A percentile compares a stretch with the other conserved stretches of the same genome.
phyloP scores from a whole-genome alignment of 2,888 invertebrate species.

The Hypsopygia costalis region DNA sequence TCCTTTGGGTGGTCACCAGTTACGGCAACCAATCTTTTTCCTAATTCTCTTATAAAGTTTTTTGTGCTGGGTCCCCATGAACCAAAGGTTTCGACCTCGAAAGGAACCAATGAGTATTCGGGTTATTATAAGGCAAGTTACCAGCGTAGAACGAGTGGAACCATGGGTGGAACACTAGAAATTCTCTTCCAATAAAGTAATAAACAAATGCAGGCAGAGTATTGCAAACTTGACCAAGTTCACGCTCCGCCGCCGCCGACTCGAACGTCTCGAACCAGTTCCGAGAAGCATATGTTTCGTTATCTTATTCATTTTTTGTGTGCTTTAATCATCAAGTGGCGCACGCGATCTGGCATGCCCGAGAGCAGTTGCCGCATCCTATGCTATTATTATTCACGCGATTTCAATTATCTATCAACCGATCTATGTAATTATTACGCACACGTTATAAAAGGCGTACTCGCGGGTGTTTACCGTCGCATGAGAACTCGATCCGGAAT shows the following conservation, averaged over 20 bases:
- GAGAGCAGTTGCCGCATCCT: slow-evolving; percentile 42
- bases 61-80: too few relatives aligned
- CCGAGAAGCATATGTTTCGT: slow-evolving; percentile 42
- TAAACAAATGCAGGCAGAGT: slow-evolving; percentile 20
- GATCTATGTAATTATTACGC: slow-evolving; percentile 50
- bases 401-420: slow-evolving; percentile 56
- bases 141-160: background rate
- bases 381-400: slow-evolving; percentile 55
- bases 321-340: slow-evolving; percentile 28
- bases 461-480: slow-evolving; percentile 23
- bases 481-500: slow-evolving; percentile 12
- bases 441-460: slow-evolving; percentile 31
- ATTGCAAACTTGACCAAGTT: slow-evolving; percentile 18
- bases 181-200: slow-evolving; percentile 22
- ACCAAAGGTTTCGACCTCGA: too few relatives aligned
- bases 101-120: too few relatives aligned
- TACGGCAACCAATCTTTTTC: too few relatives aligned
- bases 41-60: too few relatives aligned
- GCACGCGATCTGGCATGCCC: slow-evolving; percentile 63
- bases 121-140: too few relatives aligned
- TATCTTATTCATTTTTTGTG: slow-evolving; percentile 42
- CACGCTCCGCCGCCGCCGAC: slow-evolving; percentile 8
- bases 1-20: too few relatives aligned
- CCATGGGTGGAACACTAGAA: background rate
- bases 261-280: slow-evolving; percentile 19